Evolutionary conservation across 1,140 invertebrate species (phyloP).

Genomic region (Plectus sambesii): DNA sequence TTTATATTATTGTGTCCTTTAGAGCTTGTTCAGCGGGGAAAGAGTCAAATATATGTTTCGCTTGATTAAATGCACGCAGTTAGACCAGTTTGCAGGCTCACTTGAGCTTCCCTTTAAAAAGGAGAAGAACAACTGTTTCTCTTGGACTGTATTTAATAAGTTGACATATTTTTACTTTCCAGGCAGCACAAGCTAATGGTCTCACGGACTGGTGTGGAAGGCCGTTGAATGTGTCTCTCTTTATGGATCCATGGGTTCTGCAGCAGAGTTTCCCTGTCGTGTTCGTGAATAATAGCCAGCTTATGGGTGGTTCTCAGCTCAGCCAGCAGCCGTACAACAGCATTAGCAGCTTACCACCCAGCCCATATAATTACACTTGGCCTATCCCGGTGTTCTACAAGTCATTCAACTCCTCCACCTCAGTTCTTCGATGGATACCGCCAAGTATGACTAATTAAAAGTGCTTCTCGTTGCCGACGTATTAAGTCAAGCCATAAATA

Average conservation of each 20-base stretch:
- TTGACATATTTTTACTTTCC: not conserved
- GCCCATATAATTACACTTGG: slow-evolving; percentile 17
- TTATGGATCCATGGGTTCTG: slow-evolving; percentile 18
- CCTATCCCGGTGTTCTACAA: slow-evolving; percentile 12
- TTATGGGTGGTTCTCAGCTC: not conserved
- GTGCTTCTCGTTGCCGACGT: no score
- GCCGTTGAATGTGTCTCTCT: slow-evolving; percentile 10
- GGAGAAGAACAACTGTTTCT: no score
- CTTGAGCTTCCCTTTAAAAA: no score
- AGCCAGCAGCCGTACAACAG: slow-evolving; percentile 6
- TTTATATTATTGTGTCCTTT: no score
- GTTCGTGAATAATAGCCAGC: slow-evolving; percentile 6
- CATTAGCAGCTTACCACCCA: slow-evolving; percentile 5
- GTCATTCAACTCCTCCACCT: slow-evolving; percentile 3
- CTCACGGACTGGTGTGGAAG: slow-evolving; percentile 18
- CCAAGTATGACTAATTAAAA: no score
- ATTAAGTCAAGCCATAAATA: no score
- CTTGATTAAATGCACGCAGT: no score
- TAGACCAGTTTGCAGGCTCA: no score
- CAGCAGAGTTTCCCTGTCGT: slow-evolving; percentile 18
- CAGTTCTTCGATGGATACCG: slow-evolving; percentile 10
- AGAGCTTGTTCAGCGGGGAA: no score
- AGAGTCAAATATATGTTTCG: no score
- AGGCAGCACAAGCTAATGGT: slow-evolving; percentile 7
- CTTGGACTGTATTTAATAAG: no score